phyloP scores from a whole-genome alignment of 2,797 vertebrate genomes.

The Gymnothorax reevesii region DNA sequence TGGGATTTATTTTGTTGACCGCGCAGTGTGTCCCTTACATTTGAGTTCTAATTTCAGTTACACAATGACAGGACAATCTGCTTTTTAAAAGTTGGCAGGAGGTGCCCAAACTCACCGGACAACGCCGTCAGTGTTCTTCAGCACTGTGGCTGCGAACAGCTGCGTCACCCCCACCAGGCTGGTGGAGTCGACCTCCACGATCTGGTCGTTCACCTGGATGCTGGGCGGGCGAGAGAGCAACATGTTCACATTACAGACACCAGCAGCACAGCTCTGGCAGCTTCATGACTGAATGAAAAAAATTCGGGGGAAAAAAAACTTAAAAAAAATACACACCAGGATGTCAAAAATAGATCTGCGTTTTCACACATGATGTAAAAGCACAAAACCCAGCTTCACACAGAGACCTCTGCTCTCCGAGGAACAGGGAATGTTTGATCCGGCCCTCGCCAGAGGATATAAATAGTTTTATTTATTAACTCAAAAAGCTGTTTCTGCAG shows the following conservation, averaged over 20 bases:
- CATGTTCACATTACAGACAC: background rate
- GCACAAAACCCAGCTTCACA: background rate
- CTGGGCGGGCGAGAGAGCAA: constrained; percentile 58
- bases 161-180: constrained; percentile 91
- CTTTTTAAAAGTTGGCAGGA: background rate
- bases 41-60: background rate
- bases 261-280: background rate
- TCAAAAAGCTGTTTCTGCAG: constrained; percentile 10
- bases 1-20: too few species aligned
- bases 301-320: background rate
- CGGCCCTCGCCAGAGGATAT: constrained; percentile 44
- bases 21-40: too few species aligned
- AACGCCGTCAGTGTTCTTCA: constrained; percentile 92
- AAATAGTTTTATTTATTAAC: constrained; percentile 43
- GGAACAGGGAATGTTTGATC: constrained; percentile 46
- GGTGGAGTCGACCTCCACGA: constrained; percentile 89
- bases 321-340: too few species aligned
- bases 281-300: background rate
- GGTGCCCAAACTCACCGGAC: constrained; percentile 75
- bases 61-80: background rate
- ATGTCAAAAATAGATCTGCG: too few species aligned
- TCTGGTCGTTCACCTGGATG: constrained; percentile 93
- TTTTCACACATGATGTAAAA: background rate
- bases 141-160: constrained; percentile 88
- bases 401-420: constrained; percentile 36